phyloP scores from a whole-genome alignment of 1,140 invertebrate species.

The Diplogasteroides magnus region DNA sequence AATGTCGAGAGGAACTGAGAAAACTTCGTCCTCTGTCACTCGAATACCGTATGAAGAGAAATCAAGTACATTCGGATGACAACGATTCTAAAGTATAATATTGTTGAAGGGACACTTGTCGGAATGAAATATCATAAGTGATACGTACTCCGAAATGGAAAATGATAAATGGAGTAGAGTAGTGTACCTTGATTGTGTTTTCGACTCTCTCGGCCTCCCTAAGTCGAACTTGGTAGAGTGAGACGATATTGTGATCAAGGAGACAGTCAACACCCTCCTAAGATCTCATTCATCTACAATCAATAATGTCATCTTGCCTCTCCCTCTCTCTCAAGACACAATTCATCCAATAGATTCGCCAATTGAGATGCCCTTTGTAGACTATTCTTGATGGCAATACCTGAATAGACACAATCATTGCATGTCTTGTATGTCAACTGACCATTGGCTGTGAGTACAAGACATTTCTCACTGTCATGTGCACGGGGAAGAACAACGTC shows the following conservation, averaged over 20 bases:
- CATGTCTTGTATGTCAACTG: neutral
- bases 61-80: neutral
- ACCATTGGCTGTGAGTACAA: neutral
- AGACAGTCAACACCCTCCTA: neutral
- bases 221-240: too few species aligned
- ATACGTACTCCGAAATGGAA: neutral
- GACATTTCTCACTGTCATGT: neutral
- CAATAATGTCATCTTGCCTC: constrained; percentile 1
- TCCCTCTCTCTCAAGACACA: neutral
- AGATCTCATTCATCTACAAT: neutral
- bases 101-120: too few species aligned
- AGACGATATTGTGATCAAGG: too few species aligned
- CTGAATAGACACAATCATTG: neutral
- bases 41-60: neutral
- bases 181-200: neutral
- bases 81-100: too few species aligned
- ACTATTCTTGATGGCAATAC: neutral
- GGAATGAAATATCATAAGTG: too few species aligned
- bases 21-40: neutral
- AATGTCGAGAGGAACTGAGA: neutral
- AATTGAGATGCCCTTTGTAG: neutral
- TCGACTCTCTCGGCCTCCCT: too few species aligned
- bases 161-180: too few species aligned
- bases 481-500: neutral
- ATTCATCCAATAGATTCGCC: neutral